Base-by-base conservation (phyloP, 2,888 invertebrate genomes). In the Agriopis leucophaearia region DNA sequence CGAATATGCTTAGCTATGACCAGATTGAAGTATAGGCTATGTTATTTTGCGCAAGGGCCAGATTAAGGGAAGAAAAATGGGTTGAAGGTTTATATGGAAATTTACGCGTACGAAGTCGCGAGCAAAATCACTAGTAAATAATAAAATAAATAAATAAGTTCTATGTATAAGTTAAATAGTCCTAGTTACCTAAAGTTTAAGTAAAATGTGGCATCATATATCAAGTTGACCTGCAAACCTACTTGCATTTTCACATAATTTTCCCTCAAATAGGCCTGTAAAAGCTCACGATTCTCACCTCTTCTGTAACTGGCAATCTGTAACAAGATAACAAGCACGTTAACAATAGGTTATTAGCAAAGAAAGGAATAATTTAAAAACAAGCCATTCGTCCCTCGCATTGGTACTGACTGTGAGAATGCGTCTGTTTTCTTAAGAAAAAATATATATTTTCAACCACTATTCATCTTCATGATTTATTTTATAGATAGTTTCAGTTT, bases 321-420 rank as follows among this genome's bases (percentile, higher is more conserved):
- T 74, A 90, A 89, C 80, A 88, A 64, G 84, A 89, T 85, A 86
- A 86, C 73, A 81, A 45, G 66, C 78, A 78, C 74, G 71, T 88
- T 82, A 89, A 90, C 88, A 90, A 89, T 88, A 75, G 85, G 76
- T 80, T 81, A 85, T 87, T 86, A 86, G 76, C 75, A 66, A 66
- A 38, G 50, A 77, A 80, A 79, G 75, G 78, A 81, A 84, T 82
- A 78, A 81, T 84, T 81, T 74, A 72, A 77, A 55, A 55, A 55
- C 18, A 38, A 15, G 16, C 0, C 9, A 27, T 27, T 27, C 27
- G 27, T 27, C 27, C 6, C 35, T 15, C 50, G 48, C 8, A 35
- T 15, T 40, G 47, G 35, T 35, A 13, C 15, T 45, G 2, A 36
- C 45, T 57, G 66, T 66, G 62, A 27, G 66, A 61, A n/a, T 12